Evolutionary conservation across 2,113 vertebrate genomes (phyloP).

Genomic region (Gulo gulo): DNA sequence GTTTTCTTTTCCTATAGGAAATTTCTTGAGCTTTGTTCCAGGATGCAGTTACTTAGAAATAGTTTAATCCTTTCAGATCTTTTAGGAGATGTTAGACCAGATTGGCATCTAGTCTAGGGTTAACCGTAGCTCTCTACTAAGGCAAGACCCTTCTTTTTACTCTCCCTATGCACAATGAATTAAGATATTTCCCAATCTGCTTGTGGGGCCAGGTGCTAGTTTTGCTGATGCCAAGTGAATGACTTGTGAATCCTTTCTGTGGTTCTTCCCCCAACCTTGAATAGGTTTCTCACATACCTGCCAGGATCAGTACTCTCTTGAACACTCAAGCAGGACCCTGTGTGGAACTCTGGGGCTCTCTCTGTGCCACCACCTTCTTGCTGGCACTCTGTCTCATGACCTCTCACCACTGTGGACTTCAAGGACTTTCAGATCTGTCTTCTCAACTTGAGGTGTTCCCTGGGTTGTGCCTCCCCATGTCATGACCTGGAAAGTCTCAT

Average conservation of each 20-base stretch:
- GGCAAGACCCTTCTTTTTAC: not conserved
- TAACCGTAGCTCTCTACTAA: not conserved
- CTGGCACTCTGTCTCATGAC: not conserved
- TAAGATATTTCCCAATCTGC: not conserved
- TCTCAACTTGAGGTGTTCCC: not conserved
- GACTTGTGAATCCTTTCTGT: not conserved
- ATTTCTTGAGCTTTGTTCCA: not conserved
- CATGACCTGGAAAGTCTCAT: not conserved
- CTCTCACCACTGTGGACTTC: not conserved
- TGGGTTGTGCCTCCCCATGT: not conserved
- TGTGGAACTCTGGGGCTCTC: not conserved
- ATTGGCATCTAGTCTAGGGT: not conserved
- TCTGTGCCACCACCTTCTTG: not conserved
- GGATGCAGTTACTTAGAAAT: not conserved
- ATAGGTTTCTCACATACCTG: not conserved
- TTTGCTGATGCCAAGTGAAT: not conserved
- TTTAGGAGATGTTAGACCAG: not conserved
- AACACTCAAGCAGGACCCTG: not conserved
- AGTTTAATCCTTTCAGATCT: not conserved
- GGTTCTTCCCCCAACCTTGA: not conserved
- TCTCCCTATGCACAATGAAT: not conserved
- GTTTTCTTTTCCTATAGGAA: not conserved
- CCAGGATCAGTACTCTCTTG: not conserved
- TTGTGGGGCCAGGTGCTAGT: not conserved
- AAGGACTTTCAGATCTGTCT: not conserved